Base-by-base conservation (phyloP, 2,888 invertebrate species). In the Pterostichus niger region DNA sequence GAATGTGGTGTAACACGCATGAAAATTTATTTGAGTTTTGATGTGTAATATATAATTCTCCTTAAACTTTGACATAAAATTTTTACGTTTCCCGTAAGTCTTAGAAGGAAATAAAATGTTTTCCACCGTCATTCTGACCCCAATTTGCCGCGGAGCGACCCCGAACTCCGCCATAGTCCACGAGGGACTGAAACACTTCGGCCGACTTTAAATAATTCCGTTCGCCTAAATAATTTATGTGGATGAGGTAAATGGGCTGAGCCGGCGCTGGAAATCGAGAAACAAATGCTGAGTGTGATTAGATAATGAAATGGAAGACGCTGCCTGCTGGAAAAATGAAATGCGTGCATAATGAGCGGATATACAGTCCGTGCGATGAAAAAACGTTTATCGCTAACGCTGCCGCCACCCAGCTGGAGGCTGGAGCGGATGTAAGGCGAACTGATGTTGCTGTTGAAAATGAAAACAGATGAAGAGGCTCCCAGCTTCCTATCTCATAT, bases 221-320 rank as follows among this genome's bases (percentile, higher is more conserved):
- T 13, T 7, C 33, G 49, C 10, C 15, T 75, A 52, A 75, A 75
- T 75, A 52, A 75, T 75, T 49, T 49, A 75, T 49, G 6, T 7
- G 46, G 52, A 52, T 75, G 52, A 49, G 52, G 52, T 31, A 52
- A 75, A 75, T 75, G 75, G 75, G 31, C 33, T 11, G 15, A 75
- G 52, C 49, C n/a, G 31, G 75, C 13, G 24, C 75, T 52, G 49
- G 31, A 75, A 46, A 49, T 52, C 52, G 49, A 49, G 52, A 75
- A 75, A 75, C 75, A 75, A 75, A 75, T 75, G 75, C 75, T 52
- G 75, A 75, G 52, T 49, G 49, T 75, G 75, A 75, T 75, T 75
- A 75, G 75, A 75, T 75, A 75, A 75, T 75, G 75, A 75, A 75
- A 75, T 49, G 75, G 49, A 75, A 13, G n/a, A 24, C 31, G 49